Evolutionary conservation across 2,888 invertebrate genomes (phyloP).

Genomic region (Teinopalpus imperialis): DNA sequence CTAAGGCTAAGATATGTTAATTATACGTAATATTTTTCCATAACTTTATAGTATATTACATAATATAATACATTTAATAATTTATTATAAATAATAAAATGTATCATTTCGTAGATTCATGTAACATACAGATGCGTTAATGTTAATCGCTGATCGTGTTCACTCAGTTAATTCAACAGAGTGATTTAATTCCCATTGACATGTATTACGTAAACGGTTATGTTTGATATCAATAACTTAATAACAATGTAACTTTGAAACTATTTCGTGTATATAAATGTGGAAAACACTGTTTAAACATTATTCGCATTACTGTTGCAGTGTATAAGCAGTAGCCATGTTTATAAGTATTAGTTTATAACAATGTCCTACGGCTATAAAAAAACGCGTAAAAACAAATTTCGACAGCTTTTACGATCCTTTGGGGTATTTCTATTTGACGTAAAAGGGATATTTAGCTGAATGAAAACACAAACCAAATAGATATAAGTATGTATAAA

Average conservation of each 20-base stretch:
- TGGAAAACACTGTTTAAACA: too few relatives aligned
- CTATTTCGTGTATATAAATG: too few relatives aligned
- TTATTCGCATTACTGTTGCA: too few relatives aligned
- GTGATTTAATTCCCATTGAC: slow-evolving; percentile 67
- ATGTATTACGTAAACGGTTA: slow-evolving; percentile 53
- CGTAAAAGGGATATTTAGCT: slow-evolving; percentile 54
- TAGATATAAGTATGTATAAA: slow-evolving; percentile 60
- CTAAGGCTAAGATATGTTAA: too few relatives aligned
- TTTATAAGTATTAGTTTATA: slow-evolving; percentile 34
- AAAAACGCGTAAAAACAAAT: slow-evolving; percentile 32
- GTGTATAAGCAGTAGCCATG: too few relatives aligned
- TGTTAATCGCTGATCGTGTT: slow-evolving; percentile 63
- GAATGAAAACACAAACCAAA: slow-evolving; percentile 59
- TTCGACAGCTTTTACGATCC: slow-evolving; percentile 53
- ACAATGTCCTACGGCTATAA: slow-evolving; percentile 31
- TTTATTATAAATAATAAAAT: too few relatives aligned
- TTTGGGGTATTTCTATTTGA: slow-evolving; percentile 60
- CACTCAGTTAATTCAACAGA: slow-evolving; percentile 52
- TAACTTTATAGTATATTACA: too few relatives aligned
- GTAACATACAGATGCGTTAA: slow-evolving; percentile 40
- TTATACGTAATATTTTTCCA: too few relatives aligned
- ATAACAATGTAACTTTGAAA: slow-evolving; percentile 31
- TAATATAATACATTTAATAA: too few relatives aligned
- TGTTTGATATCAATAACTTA: slow-evolving; percentile 57
- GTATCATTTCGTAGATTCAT: slow-evolving; percentile 38